phyloP scores from a whole-genome alignment of 2,797 vertebrate species.

The Anisognathus igniventris region DNA sequence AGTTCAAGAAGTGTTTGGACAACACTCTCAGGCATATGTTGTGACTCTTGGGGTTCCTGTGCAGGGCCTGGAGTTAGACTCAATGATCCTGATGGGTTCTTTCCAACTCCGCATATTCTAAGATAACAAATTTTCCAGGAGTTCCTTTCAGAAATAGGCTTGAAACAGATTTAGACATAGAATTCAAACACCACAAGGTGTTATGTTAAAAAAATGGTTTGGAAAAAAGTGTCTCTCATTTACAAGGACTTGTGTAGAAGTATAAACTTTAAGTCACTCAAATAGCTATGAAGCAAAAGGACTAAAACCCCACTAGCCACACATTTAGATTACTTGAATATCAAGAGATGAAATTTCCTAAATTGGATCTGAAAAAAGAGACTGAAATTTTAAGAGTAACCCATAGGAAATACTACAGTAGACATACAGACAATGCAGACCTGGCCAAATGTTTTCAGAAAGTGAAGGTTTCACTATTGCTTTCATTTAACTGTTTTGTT shows the following conservation, averaged over 20 bases:
- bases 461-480: background rate
- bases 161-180: background rate
- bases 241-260: background rate
- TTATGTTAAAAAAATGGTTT: background rate
- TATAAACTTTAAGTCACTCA: background rate
- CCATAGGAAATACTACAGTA: background rate
- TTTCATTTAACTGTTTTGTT: background rate
- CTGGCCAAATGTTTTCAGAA: background rate
- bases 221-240: background rate
- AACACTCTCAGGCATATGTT: fast-evolving
- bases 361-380: background rate
- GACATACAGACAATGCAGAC: background rate
- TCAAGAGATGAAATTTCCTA: background rate
- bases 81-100: background rate
- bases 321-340: background rate
- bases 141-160: background rate
- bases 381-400: background rate
- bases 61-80: background rate
- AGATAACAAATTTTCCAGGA: background rate
- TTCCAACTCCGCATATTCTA: background rate
- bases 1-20: background rate
- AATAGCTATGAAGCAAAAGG: background rate
- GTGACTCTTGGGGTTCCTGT: background rate
- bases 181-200: background rate
- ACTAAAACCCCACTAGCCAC: background rate